phyloP scores from a whole-genome alignment of 2,797 vertebrate genomes.

The Streptopelia turtur region DNA sequence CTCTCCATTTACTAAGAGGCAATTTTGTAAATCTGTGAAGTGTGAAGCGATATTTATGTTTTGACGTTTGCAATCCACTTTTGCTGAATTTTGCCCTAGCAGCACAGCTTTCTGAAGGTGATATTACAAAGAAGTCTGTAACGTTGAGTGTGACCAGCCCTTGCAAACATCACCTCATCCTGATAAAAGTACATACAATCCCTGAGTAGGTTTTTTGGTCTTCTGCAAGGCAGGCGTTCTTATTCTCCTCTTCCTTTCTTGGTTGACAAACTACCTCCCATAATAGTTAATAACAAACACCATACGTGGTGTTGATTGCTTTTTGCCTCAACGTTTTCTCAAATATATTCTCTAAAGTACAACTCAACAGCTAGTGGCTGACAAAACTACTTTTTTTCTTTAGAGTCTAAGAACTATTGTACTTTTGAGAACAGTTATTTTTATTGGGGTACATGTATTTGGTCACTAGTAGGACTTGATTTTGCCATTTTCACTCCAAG shows the following conservation, averaged over 20 bases:
- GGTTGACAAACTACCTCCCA: not conserved
- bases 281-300: not conserved
- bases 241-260: not conserved
- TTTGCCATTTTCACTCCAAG: not conserved
- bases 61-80: not conserved
- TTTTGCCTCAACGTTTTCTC: not conserved
- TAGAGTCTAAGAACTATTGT: not conserved
- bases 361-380: not conserved
- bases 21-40: not conserved
- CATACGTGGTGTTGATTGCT: accelerated
- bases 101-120: not conserved
- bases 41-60: not conserved
- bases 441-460: accelerated
- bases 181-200: not conserved
- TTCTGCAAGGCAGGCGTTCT: not conserved
- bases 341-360: not conserved
- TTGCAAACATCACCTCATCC: not conserved
- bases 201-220: not conserved
- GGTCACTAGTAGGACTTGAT: not conserved
- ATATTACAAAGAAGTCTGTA: not conserved
- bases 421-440: not conserved
- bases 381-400: not conserved
- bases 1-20: not conserved
- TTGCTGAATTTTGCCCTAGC: not conserved
- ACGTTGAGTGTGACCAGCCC: not conserved